Base-by-base conservation (phyloP, 2,113 vertebrate genomes). In the Paracyprichromis sp. region DNA sequence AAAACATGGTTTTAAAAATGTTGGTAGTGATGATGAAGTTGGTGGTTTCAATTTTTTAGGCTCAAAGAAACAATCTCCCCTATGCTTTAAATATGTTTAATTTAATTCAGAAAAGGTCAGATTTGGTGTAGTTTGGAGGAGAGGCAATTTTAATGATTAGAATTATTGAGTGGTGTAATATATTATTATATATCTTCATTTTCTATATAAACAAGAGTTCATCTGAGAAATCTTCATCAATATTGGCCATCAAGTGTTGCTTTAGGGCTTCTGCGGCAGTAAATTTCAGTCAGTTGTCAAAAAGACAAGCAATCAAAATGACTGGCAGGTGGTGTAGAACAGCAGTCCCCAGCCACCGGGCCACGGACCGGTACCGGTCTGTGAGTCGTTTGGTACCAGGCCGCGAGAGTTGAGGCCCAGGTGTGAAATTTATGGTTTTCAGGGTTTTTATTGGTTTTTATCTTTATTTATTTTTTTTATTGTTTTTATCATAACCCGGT, bases 211-310 rank as follows among this genome's bases (percentile, higher is more conserved):
- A 17, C 26, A 26, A 45, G 69, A 26, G 38, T 45, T 45, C 14
- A 73, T 26, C 38, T 73, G 40, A 73, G 21, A 45, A 45, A 45
- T 26, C 38, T 45, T 40, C 13, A 16, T 45, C 38, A 45, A 45
- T 73, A 45, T 45, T 45, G 40, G 40, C 2, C 40, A 73, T 45
- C 38, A 45, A 73, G 40, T 45, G 21, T 26, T 26, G 14, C 21
- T 73, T 43, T 24, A 24, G 1, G 8, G 66, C 66, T 71, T 71
- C 38, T 43, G 38, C 2, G 13, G n/a, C 66, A 43, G 38, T 43
- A 71, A 66, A 66, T 66, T 66, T 66, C 17, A 36, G 34, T 66
- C 17, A 66, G 34, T 66, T 8, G 14, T 61, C 57, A 31, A 61
- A 71, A 71, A 71, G 8, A 43, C 12, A 40, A 43, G n/a, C 38